Conservation (phyloP, 2,797 vertebrate genomes). For the Aplochiton taeniatus region DNA sequence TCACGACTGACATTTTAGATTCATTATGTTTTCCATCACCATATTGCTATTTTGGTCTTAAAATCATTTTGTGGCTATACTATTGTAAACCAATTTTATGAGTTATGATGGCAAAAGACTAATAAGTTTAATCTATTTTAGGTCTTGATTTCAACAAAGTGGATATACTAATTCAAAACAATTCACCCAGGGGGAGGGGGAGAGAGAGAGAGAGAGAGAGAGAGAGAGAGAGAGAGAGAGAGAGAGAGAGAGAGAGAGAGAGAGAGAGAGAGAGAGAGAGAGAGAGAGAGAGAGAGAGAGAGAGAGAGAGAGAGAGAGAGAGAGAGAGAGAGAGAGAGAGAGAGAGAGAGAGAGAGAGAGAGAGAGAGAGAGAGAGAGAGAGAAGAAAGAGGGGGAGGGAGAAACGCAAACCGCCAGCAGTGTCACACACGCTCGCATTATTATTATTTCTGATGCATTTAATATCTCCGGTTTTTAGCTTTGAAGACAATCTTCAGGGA, state of each 20-base stretch:
- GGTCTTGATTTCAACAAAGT: constrained; percentile 39
- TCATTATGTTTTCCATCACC: too few relatives aligned
- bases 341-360: constrained; percentile 26
- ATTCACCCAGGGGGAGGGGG: background rate
- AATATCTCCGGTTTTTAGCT: constrained; percentile 77
- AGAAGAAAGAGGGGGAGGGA: constrained; percentile 31
- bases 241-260: background rate
- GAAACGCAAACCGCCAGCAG: constrained; percentile 64
- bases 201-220: background rate
- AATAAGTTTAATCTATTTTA: constrained; percentile 33
- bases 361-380: constrained; percentile 30
- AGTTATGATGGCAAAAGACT: background rate
- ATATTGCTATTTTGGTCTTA: too few relatives aligned
- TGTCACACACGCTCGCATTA: constrained; percentile 64
- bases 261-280: constrained; percentile 20
- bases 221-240: background rate
- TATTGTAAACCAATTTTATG: too few relatives aligned
- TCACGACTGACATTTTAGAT: too few relatives aligned
- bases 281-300: constrained; percentile 22
- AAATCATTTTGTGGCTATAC: too few relatives aligned
- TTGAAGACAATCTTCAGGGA: constrained; percentile 80
- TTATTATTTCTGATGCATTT: constrained; percentile 80
- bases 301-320: constrained; percentile 3
- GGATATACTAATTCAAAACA: constrained; percentile 22
- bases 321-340: constrained; percentile 7